phyloP scores from a whole-genome alignment of 2,888 invertebrate species.

The Augiades crinisus region DNA sequence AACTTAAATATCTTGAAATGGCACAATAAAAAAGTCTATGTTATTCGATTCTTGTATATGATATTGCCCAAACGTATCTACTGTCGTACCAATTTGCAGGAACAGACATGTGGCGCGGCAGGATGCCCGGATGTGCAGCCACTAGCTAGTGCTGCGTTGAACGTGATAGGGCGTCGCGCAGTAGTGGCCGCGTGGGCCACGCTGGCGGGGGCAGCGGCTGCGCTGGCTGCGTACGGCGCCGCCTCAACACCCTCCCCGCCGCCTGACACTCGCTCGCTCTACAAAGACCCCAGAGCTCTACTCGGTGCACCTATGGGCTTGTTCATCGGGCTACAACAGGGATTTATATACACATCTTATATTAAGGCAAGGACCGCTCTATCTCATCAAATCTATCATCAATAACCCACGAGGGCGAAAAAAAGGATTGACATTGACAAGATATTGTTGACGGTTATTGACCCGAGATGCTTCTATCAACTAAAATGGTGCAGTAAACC shows the following conservation, averaged over 20 bases:
- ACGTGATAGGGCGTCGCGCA: conserved; percentile 54
- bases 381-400: no score
- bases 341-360: conserved; percentile 91
- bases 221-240: conserved; percentile 59
- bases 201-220: conserved; percentile 52
- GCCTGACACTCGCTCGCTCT: conserved; percentile 58
- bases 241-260: conserved; percentile 63
- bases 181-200: conserved; percentile 63
- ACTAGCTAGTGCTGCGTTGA: conserved; percentile 52
- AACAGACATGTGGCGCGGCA: conserved; percentile 63
- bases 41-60: no score
- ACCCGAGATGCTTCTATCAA: no score
- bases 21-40: no score
- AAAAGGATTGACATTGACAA: no score
- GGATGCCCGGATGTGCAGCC: conserved; percentile 66
- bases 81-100: no score
- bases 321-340: conserved; percentile 92
- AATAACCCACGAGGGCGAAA: no score
- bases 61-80: no score
- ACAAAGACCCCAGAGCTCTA: conserved; percentile 84
- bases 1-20: not conserved
- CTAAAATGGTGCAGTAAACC: no score
- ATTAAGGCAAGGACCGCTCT: conserved; percentile 84
- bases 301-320: conserved; percentile 89
- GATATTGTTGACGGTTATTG: no score